Conservation (phyloP, 2,797 vertebrate species). For the Eulemur mongoz region DNA sequence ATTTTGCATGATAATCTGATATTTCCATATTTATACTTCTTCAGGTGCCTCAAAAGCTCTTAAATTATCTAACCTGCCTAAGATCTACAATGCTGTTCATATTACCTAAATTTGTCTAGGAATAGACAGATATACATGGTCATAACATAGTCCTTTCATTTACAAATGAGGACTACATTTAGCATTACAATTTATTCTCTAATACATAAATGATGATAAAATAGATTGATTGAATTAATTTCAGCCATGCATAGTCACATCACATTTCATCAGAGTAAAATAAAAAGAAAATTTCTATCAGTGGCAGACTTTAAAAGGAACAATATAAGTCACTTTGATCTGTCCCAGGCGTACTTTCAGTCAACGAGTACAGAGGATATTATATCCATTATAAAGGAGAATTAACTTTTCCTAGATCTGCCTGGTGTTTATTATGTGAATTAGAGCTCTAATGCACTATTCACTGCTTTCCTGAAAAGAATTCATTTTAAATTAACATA, state of each 20-base stretch:
- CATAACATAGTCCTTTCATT: background rate
- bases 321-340: background rate
- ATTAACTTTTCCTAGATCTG: background rate
- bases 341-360: background rate
- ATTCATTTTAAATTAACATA: background rate
- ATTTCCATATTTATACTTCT: background rate
- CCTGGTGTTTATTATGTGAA: background rate
- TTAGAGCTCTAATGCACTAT: background rate
- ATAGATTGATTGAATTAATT: background rate
- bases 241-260: background rate
- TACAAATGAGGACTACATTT: background rate
- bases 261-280: background rate
- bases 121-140: background rate
- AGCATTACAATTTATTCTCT: background rate
- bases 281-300: background rate
- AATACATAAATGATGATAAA: background rate
- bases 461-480: background rate
- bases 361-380: background rate
- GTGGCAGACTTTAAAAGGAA: background rate
- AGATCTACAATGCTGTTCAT: background rate
- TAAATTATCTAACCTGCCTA: background rate
- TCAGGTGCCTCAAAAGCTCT: background rate
- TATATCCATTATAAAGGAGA: background rate
- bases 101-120: background rate
- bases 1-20: background rate